Evolutionary conservation across 2,113 vertebrate genomes (phyloP), one percentile per base, ranked within the genome.

Genomic region (Pundamilia nyererei): DNA sequence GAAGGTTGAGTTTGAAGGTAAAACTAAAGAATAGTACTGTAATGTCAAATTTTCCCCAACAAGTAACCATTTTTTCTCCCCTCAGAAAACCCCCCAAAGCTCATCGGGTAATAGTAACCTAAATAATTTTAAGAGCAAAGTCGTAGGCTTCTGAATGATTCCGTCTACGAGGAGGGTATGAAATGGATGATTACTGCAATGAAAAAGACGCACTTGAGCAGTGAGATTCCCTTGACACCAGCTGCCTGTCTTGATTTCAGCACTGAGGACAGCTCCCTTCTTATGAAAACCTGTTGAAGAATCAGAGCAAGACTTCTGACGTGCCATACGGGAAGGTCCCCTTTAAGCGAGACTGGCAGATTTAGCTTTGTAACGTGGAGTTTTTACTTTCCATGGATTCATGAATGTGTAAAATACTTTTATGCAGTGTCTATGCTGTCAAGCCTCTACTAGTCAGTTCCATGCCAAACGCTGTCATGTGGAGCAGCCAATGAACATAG

Each of bases 211-310:
- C 33, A 60, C 38, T 11, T 58, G 51, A 83, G 54, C 40, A 81
- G 81, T 10, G 53, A 68, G 82, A 85, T 24, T 81, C 85, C 88
- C 85, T 51, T 5, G 11, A 58, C 80, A 87, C 19, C 26, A 40
- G 84, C 80, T 80, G 79, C 75, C 79, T 9, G 68, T 83, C 87
- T 83, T 80, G 51, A 85, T 87, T 95, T 94, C 92, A 95, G 93
- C 88, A 92, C 91, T 5, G 31, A 70, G 90, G 93, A 94, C 87
- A 94, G 93, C 91, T 94, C 94, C 79, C 79, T 81, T 72, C 60
- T 89, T 33, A 45, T 86, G 62, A 77, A 91, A 75, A 58, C 40
- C 88, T 82, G 60, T 9, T 15, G 79, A 86, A 77, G 84, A 82
- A 68, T 79, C 68, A 65, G 55, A 26, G 1, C 38, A 9, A 58